phyloP scores from a whole-genome alignment of 2,797 vertebrate species.

The Erethizon dorsatum region DNA sequence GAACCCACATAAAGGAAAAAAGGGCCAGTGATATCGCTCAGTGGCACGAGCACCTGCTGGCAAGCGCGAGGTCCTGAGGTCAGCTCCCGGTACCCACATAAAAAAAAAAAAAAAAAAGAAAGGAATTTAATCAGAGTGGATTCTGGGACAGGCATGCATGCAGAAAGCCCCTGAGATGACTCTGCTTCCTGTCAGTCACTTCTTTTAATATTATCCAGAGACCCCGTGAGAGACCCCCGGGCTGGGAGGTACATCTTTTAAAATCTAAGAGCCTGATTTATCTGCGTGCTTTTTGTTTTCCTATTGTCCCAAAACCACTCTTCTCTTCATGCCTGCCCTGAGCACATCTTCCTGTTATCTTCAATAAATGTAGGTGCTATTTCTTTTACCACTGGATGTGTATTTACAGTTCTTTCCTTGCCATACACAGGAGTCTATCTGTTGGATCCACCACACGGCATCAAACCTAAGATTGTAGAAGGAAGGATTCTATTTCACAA shows the following conservation, averaged over 20 bases:
- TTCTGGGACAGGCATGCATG: neutral
- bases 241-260: neutral
- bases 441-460: neutral
- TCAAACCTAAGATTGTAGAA: neutral
- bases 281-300: neutral
- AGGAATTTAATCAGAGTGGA: neutral
- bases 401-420: neutral
- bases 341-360: neutral
- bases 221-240: neutral
- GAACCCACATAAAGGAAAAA: too few species aligned
- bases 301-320: neutral
- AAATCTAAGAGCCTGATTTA: neutral
- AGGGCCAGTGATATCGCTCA: too few species aligned
- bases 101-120: too few species aligned
- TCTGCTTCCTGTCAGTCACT: neutral
- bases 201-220: neutral
- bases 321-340: neutral
- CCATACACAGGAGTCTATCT: neutral
- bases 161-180: neutral
- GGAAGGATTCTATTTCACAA: neutral
- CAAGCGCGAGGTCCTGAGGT: too few species aligned
- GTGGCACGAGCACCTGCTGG: too few species aligned
- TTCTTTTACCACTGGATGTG: neutral
- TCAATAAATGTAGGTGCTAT: neutral
- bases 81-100: too few species aligned